A percentile compares a stretch with the other conserved stretches of the same genome.
Conservation (phyloP, 1,140 invertebrate species). For the Ylistrum balloti region DNA sequence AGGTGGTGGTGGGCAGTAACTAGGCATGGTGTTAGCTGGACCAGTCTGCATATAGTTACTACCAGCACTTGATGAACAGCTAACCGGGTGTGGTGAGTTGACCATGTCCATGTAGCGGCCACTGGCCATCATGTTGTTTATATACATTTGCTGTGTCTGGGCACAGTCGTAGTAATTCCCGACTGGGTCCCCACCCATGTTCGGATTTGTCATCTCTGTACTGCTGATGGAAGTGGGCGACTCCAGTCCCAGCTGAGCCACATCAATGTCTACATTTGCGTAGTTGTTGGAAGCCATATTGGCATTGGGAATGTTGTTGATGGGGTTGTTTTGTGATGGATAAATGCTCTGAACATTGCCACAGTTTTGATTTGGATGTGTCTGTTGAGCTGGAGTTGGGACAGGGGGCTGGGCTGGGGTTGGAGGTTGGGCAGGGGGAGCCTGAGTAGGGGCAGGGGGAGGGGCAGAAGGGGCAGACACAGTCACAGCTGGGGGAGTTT, state of each 20-base stretch:
- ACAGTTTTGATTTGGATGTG: conserved; percentile 57
- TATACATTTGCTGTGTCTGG: conserved; percentile 71
- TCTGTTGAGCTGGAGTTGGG: not conserved
- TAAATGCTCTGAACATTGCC: conserved; percentile 69
- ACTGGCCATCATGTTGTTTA: conserved; percentile 52
- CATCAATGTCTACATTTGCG: conserved; percentile 90
- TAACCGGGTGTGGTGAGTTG: conserved; percentile 61
- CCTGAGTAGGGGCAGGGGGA: conserved; percentile 54
- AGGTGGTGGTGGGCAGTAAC: conserved; percentile 68
- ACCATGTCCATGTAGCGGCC: conserved; percentile 76
- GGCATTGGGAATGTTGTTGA: conserved; percentile 68
- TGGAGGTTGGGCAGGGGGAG: conserved; percentile 29
- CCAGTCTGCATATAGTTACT: conserved; percentile 82
- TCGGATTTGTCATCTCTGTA: conserved; percentile 87
- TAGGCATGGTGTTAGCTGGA: conserved; percentile 76
- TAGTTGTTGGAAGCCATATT: conserved; percentile 84
- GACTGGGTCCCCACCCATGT: conserved; percentile 81
- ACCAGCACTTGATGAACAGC: conserved; percentile 62
- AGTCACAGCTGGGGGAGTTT: conserved; percentile 39
- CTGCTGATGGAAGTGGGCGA: conserved; percentile 94
- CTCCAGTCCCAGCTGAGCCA: conserved; percentile 91
- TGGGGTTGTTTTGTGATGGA: conserved; percentile 66
- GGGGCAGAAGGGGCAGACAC: conserved; percentile 59
- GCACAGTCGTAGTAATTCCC: conserved; percentile 81
- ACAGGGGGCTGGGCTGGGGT: conserved; percentile 11